These are phyloP conservation scores for Phallusia fumigata DNA, from an alignment of 23 tunicate genomes.

Conservation along the genomic window DNA sequence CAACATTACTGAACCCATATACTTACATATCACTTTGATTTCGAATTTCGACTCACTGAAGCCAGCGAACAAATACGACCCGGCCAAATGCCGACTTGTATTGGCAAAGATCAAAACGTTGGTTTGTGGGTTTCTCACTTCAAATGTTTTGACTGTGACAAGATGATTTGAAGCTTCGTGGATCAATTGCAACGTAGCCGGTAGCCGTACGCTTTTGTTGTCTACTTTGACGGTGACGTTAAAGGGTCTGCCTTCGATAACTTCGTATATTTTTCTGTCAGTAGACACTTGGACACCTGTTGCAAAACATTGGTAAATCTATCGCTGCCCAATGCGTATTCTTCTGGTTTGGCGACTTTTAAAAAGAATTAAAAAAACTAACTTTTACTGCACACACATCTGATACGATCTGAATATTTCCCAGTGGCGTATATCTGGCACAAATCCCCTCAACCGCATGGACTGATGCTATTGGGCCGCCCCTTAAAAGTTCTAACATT, in stretches of 20 bases:
- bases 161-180: background rate
- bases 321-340: no score
- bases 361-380: background rate
- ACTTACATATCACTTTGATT: background rate
- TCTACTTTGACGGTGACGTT: background rate
- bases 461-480: no score
- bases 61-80: background rate
- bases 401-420: no score
- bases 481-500: no score
- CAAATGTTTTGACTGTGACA: background rate
- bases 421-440: no score
- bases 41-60: background rate
- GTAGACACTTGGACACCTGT: background rate
- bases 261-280: background rate
- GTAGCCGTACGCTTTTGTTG: background rate
- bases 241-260: background rate
- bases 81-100: background rate
- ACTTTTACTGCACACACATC: background rate
- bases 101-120: background rate
- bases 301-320: background rate
- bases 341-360: no score
- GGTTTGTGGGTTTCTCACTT: background rate
- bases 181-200: background rate
- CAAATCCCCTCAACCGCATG: no score
- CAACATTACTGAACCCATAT: background rate